A percentile compares a stretch with the other conserved stretches of the same genome.
phyloP scores from a whole-genome alignment of 2,797 vertebrate species.

The Cynopterus sphinx region DNA sequence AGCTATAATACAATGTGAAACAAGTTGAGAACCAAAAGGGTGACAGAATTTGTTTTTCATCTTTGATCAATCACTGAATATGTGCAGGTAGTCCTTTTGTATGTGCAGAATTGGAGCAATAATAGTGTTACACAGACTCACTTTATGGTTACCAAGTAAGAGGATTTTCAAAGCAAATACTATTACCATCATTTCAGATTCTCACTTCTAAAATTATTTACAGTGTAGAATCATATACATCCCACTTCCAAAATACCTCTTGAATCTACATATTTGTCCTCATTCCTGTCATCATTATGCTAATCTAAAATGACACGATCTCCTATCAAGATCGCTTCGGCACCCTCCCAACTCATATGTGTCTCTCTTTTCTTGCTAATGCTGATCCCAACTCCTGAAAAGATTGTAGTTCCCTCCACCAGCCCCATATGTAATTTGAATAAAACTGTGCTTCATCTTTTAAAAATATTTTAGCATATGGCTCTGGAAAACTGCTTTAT shows the following conservation, averaged over 20 bases:
- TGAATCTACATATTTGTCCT: not conserved
- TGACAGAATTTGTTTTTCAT: not conserved
- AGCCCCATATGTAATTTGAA: not conserved
- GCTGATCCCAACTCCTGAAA: not conserved
- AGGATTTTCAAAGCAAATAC: constrained; percentile 33
- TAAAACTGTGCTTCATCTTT: not conserved
- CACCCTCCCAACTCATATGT: not conserved
- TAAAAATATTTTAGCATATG: not conserved
- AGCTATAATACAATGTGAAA: not conserved
- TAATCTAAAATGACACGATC: not conserved
- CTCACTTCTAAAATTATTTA: constrained; percentile 8
- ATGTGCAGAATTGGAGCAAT: not conserved
- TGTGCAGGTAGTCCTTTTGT: not conserved
- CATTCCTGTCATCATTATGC: not conserved
- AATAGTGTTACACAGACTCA: not conserved
- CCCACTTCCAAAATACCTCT: not conserved
- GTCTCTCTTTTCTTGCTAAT: not conserved
- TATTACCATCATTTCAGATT: not conserved
- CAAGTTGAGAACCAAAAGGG: not conserved
- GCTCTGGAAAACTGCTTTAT: not conserved
- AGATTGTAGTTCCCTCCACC: not conserved
- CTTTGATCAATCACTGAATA: not conserved
- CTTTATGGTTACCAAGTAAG: not conserved
- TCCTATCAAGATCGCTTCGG: not conserved
- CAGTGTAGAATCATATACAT: not conserved